A percentile compares a stretch with the other conserved stretches of the same genome.
phyloP scores from a whole-genome alignment of 2,888 invertebrate species.

The Perdita meconis region DNA sequence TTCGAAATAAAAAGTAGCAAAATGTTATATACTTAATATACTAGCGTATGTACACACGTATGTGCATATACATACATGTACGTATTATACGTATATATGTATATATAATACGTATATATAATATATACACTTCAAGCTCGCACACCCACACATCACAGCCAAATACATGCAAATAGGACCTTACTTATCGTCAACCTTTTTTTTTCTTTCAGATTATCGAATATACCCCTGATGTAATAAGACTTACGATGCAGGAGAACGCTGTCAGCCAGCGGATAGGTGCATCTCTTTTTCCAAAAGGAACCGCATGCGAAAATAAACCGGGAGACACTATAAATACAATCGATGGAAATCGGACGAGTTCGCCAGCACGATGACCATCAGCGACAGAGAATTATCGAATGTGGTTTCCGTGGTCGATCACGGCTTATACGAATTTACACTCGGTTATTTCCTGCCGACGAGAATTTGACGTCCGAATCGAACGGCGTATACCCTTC shows the following conservation, averaged over 20 bases:
- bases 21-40: constrained; percentile 30
- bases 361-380: constrained; percentile 74
- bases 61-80: constrained; percentile 3
- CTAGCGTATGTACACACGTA: constrained; percentile 19
- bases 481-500: constrained; percentile 40
- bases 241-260: constrained; percentile 61
- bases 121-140: constrained; percentile 38
- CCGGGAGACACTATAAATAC: constrained; percentile 80
- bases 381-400: constrained; percentile 72
- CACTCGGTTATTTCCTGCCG: neutral
- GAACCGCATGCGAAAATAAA: constrained; percentile 69
- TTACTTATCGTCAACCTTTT: constrained; percentile 48
- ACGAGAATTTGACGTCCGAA: neutral
- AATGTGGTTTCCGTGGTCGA: constrained; percentile 38
- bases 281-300: constrained; percentile 66
- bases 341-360: constrained; percentile 79
- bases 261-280: constrained; percentile 68
- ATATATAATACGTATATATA: constrained; percentile 25
- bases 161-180: constrained; percentile 59
- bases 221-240: constrained; percentile 22
- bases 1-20: constrained; percentile 54
- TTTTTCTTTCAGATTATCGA: neutral
- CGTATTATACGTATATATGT: constrained; percentile 20
- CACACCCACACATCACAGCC: constrained; percentile 52
- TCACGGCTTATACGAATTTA: constrained; percentile 30